Base-by-base conservation (phyloP, 1,140 invertebrate species). In the Aphis gossypii region DNA sequence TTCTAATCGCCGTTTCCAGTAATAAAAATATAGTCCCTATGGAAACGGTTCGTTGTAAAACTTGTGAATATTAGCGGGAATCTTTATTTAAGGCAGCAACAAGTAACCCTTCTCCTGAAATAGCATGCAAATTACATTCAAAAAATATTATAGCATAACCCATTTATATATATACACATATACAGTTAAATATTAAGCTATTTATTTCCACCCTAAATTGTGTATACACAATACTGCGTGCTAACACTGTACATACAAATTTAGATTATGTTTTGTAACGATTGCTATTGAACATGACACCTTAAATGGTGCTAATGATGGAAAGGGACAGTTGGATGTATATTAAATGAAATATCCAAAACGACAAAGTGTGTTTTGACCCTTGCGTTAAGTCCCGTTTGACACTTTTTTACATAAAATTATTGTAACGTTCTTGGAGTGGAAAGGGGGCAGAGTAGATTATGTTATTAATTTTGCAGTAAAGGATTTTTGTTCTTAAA, bases 21-120 rank as follows among this genome's bases (percentile, higher is more conserved):
- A 51, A 89, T 89, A 89, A 89, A 35, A 89, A 89, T 88, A 86
- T 86, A 41, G 9, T 48, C 87, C 35, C 38, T 21, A 35, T 56
- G 87, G 48, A 89, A 54, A 89, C 7, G 6, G n/a, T 88, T 35
- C 51, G 51, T 35, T 6, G 30, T 14, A 89, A 23, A 56, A 54
- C 20, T 48, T 51, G 48, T 11, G 48, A 89, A 56, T 54, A 56
- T 51, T 56, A 54, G 9, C 48, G 21, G 51, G 23, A 54, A 9
- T 5, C 51, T 56, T 9, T 5, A 38, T 51, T 56, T 89, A 56
- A 54, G 51, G 4, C 48, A 23, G 87, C 87, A 89, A 89, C 87
- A 89, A 89, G 87, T 89, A 54, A 25, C 25, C 48, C 8, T 30
- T 11, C 51, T 35, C n/a, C 87, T 21, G 9, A 21, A 35, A 35